A percentile compares a stretch with the other conserved stretches of the same genome.
phyloP scores from a whole-genome alignment of 2,113 vertebrate species.

The Percina caprodes region DNA sequence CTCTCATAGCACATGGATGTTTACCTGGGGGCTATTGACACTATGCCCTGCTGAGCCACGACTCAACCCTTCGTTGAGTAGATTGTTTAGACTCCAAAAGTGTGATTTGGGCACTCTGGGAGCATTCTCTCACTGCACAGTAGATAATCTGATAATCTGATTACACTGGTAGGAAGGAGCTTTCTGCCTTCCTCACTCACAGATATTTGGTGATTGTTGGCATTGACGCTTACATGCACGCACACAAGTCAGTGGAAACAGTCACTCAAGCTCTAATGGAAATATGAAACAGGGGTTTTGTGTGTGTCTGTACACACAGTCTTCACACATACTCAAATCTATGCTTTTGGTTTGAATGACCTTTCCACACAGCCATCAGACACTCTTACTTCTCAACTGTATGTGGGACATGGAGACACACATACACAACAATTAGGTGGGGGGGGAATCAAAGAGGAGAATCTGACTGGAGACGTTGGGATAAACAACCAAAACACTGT shows the following conservation, averaged over 20 bases:
- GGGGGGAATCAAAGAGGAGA: not conserved
- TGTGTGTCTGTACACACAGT: not conserved
- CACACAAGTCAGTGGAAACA: not conserved
- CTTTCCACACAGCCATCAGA: slow-evolving; percentile 48
- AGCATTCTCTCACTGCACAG: slow-evolving; percentile 38
- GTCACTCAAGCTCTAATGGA: not conserved
- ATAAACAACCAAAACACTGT: not conserved
- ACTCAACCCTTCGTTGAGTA: slow-evolving; percentile 26
- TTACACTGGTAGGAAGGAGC: slow-evolving; percentile 53
- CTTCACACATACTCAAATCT: not conserved
- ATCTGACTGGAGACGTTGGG: not conserved
- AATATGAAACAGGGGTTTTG: not conserved
- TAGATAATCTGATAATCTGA: slow-evolving; percentile 75
- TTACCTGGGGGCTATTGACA: slow-evolving; percentile 50
- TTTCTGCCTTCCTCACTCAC: slow-evolving; percentile 49
- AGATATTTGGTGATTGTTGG: slow-evolving; percentile 5
- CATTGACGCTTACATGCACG: not conserved
- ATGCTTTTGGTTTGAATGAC: slow-evolving; percentile 37
- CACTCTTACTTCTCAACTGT: slow-evolving; percentile 32
- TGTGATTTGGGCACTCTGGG: slow-evolving; percentile 42
- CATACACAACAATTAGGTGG: not conserved
- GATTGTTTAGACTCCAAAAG: slow-evolving; percentile 38
- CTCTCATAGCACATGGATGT: slow-evolving; percentile 14
- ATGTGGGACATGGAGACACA: slow-evolving; percentile 9
- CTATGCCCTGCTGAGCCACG: slow-evolving; percentile 32